Evolutionary conservation across 2,888 invertebrate species (phyloP).

Genomic region (Fragum fragum): DNA sequence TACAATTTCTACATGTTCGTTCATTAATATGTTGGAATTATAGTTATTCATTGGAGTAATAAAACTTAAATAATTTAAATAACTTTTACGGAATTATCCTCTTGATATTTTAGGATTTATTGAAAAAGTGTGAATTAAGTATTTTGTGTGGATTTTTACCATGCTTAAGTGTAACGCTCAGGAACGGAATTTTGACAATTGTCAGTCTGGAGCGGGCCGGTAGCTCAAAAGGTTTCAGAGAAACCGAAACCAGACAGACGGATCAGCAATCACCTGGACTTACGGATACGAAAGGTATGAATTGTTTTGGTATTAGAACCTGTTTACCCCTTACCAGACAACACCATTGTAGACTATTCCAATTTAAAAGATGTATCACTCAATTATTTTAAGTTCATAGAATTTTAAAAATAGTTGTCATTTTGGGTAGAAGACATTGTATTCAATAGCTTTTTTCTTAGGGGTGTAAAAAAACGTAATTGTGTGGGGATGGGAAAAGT

Average conservation of each 20-base stretch:
- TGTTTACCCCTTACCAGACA: too few species aligned
- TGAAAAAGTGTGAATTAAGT: neutral
- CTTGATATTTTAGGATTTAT: neutral
- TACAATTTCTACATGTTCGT: neutral
- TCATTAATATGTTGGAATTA: neutral
- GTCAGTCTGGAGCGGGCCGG: slow-evolving; percentile 13
- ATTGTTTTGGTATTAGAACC: too few species aligned
- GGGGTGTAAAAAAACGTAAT: too few species aligned
- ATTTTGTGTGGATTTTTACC: neutral
- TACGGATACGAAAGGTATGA: slow-evolving; percentile 6
- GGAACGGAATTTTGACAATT: neutral
- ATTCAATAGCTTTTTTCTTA: too few species aligned
- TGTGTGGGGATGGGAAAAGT: too few species aligned
- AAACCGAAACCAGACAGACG: neutral
- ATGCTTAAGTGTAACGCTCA: neutral
- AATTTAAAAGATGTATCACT: too few species aligned
- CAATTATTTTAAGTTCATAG: too few species aligned
- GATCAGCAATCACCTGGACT: neutral
- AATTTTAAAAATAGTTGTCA: too few species aligned
- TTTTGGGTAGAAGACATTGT: too few species aligned
- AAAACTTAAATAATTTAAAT: neutral
- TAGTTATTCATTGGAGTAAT: neutral
- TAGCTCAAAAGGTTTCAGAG: slow-evolving; percentile 10
- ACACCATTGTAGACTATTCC: too few species aligned
- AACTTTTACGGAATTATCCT: too few species aligned